Percentiles rank a stretch among this genome's conserved stretches.
Evolutionary conservation across 2,797 vertebrate species (phyloP).

Genomic region (Scleropages formosus): DNA sequence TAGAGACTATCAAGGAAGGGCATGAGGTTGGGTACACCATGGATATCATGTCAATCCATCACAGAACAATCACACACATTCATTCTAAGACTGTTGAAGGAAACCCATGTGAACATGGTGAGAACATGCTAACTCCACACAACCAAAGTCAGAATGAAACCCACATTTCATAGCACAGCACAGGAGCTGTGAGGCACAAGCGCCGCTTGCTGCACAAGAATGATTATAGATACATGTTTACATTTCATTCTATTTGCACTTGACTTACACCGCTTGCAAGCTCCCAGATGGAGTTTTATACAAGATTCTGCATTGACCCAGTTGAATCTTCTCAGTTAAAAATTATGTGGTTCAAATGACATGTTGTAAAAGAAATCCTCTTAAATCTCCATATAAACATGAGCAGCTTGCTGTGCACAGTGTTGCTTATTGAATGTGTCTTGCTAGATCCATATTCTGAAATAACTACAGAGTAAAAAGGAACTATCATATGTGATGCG

Average conservation of each 20-base stretch:
- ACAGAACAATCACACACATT: too few relatives aligned
- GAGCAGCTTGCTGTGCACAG: constrained; percentile 22
- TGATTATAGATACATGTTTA: too few relatives aligned
- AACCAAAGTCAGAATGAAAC: too few relatives aligned
- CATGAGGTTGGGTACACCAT: too few relatives aligned
- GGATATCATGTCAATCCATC: too few relatives aligned
- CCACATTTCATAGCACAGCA: too few relatives aligned
- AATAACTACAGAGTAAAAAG: not conserved
- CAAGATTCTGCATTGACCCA: constrained; percentile 3
- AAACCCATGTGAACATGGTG: too few relatives aligned
- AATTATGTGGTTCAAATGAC: constrained; percentile 26
- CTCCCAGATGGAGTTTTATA: constrained; percentile 23
- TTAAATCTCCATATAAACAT: constrained; percentile 3
- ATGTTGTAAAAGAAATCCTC: constrained; percentile 13
- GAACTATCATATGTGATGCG: not conserved
- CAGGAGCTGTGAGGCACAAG: too few relatives aligned
- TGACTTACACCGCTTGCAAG: constrained; percentile 27
- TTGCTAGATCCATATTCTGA: constrained; percentile 11
- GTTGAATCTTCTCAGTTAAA: constrained; percentile 13
- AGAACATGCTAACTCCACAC: too few relatives aligned
- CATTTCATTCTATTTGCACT: not conserved
- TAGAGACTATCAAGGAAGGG: too few relatives aligned
- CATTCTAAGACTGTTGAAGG: too few relatives aligned
- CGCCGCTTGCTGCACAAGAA: too few relatives aligned
- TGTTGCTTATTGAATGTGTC: not conserved